Evolutionary conservation across 1,140 invertebrate genomes (phyloP).

Genomic region (Drosophila bifasciata): DNA sequence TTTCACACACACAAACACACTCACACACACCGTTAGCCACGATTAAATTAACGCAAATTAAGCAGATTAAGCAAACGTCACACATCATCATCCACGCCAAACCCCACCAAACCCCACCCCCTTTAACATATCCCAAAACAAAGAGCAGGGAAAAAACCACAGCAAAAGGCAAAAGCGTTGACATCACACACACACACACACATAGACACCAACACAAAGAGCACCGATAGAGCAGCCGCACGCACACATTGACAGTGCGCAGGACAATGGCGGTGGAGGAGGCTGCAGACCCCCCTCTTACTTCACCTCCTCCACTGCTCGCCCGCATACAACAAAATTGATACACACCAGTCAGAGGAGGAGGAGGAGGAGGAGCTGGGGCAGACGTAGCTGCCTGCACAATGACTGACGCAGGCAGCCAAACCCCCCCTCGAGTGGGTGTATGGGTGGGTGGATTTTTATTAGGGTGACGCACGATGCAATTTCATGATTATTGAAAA

Average conservation of each 20-base stretch:
- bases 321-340: conserved; percentile 41
- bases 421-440: too few species aligned
- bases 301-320: too few species aligned
- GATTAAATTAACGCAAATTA: conserved; percentile 79
- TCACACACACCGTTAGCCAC: conserved; percentile 35
- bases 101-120: neutral
- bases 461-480: conserved; percentile 32
- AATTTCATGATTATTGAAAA: too few species aligned
- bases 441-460: neutral
- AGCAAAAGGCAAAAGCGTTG: conserved; percentile 68
- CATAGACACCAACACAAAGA: neutral
- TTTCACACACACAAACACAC: conserved; percentile 12
- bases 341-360: conserved; percentile 34
- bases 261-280: conserved; percentile 45
- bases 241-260: conserved; percentile 23
- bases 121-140: conserved; percentile 12
- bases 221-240: neutral
- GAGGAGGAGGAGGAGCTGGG: too few species aligned
- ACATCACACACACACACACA: conserved; percentile 37
- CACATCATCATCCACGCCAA: conserved; percentile 57
- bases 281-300: conserved; percentile 21
- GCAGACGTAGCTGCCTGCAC: neutral
- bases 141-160: conserved; percentile 50
- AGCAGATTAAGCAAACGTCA: conserved; percentile 71
- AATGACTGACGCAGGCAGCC: conserved; percentile 42